Conservation (phyloP, 1,140 invertebrate genomes). For the Listronotus oregonensis region DNA sequence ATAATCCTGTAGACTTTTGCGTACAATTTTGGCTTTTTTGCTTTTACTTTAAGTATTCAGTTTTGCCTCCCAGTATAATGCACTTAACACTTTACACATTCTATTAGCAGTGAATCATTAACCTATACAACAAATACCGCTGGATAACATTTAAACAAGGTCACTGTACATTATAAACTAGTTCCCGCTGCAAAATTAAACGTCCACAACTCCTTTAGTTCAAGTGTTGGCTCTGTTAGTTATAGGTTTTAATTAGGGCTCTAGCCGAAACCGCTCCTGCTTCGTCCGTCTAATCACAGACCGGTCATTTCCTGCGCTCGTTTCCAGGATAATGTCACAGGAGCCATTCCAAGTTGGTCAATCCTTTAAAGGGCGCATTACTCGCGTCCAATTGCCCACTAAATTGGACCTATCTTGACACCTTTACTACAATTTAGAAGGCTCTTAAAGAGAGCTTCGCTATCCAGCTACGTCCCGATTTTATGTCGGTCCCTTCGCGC, state of each 20-base stretch:
- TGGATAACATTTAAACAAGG: neutral
- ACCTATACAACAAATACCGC: no score
- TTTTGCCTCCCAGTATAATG: no score
- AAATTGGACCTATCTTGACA: constrained; percentile 57
- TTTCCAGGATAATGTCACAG: constrained; percentile 52
- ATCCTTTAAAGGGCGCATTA: constrained; percentile 56
- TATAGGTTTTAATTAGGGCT: constrained; percentile 44
- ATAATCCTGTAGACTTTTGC: no score
- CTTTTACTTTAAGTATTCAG: no score
- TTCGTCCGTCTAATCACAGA: constrained; percentile 36
- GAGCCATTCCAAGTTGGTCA: constrained; percentile 51
- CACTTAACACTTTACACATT: no score
- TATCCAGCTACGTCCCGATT: constrained; percentile 17
- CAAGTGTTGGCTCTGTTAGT: constrained; percentile 27
- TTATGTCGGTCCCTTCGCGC: constrained; percentile 29
- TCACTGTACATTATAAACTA: neutral
- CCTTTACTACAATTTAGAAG: constrained; percentile 50
- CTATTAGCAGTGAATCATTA: no score
- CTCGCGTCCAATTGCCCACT: constrained; percentile 55
- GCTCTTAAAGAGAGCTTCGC: constrained; percentile 38
- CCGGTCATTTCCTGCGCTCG: constrained; percentile 47
- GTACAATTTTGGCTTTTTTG: no score
- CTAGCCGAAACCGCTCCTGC: constrained; percentile 22
- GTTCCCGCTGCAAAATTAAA: constrained; percentile 18
- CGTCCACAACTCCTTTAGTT: constrained; percentile 19